Percentiles rank a stretch among this genome's conserved stretches.
Evolutionary conservation across 2,888 invertebrate genomes (phyloP).

Genomic region (Gari tellinella): DNA sequence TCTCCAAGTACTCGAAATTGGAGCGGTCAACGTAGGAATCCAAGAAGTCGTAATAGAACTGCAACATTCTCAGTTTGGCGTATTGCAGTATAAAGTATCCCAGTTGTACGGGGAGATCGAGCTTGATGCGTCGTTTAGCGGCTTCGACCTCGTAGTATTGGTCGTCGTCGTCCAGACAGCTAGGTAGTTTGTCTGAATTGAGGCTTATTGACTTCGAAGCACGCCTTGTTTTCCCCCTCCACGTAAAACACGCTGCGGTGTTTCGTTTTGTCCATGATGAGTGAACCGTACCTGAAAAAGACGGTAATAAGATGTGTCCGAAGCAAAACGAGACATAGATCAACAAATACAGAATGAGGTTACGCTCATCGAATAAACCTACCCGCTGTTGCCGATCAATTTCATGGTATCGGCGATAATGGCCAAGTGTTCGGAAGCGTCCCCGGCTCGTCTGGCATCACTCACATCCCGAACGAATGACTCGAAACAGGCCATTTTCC

Average conservation of each 20-base stretch:
- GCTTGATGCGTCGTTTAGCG: slow-evolving; percentile 18
- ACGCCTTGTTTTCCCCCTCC: background rate
- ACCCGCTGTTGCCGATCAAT: too few species aligned
- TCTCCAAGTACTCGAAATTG: slow-evolving; percentile 45
- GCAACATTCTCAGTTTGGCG: too few species aligned
- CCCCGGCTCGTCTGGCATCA: background rate
- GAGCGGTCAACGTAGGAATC: too few species aligned
- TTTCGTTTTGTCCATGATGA: slow-evolving; percentile 1
- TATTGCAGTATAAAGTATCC: too few species aligned
- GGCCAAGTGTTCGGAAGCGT: slow-evolving; percentile 1
- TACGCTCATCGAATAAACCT: background rate
- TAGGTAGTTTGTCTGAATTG: background rate
- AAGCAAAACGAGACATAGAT: too few species aligned
- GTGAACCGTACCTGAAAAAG: too few species aligned
- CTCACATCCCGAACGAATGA: slow-evolving; percentile 1
- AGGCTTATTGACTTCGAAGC: background rate
- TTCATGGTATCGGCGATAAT: too few species aligned
- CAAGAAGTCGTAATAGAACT: too few species aligned
- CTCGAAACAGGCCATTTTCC: slow-evolving; percentile 6
- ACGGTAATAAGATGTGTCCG: too few species aligned
- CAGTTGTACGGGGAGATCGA: too few species aligned
- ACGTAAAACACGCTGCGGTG: background rate
- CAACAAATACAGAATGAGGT: background rate
- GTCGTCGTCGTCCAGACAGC: slow-evolving; percentile 1
- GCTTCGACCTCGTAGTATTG: background rate